Evolutionary conservation across 1,140 invertebrate genomes (phyloP).

Genomic region (Trachymyrmex septentrionalis): DNA sequence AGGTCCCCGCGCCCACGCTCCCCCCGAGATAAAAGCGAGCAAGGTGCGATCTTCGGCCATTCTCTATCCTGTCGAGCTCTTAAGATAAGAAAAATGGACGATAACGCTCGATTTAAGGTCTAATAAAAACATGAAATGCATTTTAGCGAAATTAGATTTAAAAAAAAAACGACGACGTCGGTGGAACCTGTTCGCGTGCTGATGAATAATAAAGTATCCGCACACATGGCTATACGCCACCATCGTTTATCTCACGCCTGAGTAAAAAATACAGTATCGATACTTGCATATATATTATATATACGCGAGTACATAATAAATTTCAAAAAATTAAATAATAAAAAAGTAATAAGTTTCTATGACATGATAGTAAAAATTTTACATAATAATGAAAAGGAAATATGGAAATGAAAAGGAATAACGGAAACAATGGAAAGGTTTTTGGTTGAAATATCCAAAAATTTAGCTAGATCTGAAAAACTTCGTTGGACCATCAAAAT

Average conservation of each 20-base stretch:
- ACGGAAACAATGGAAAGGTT: too few species aligned
- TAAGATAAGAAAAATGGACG: conserved; percentile 63
- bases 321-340: conserved; percentile 4
- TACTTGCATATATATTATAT: background rate
- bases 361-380: background rate
- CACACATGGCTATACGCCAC: too few species aligned
- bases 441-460: too few species aligned
- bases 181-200: background rate
- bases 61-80: conserved; percentile 57
- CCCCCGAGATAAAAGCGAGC: conserved; percentile 49
- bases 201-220: conserved; percentile 42
- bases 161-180: conserved; percentile 16
- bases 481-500: too few species aligned
- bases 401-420: too few species aligned
- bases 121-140: conserved; percentile 63
- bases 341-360: background rate
- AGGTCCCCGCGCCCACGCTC: conserved; percentile 38
- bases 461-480: too few species aligned
- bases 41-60: conserved; percentile 59
- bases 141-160: conserved; percentile 57
- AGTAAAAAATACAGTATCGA: background rate
- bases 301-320: background rate
- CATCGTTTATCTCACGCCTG: background rate
- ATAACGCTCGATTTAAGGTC: conserved; percentile 58
- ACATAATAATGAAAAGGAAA: too few species aligned